Base-by-base conservation (phyloP, 2,797 vertebrate species). In the Danionella dracula region DNA sequence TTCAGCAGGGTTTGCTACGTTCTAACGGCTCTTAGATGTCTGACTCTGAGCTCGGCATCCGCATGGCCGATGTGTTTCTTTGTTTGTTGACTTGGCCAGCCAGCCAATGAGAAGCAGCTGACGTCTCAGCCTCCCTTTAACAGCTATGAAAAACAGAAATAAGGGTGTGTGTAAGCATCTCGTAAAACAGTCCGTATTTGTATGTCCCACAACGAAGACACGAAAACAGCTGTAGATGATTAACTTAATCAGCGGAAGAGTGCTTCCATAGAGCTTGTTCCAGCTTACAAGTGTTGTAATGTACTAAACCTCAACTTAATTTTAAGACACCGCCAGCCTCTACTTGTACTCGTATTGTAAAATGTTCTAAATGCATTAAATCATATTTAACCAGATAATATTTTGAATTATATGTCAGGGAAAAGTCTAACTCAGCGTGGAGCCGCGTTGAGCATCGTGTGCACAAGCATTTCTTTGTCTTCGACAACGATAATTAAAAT, bases 381-480 rank as follows among this genome's bases (percentile, higher is more conserved):
- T n/a, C n/a, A n/a, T n/a, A n/a, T n/a, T n/a, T n/a, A n/a, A n/a
- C n/a, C n/a, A n/a, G n/a, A n/a, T n/a, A n/a, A n/a, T n/a, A n/a
- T n/a, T n/a, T n/a, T n/a, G n/a, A n/a, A n/a, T n/a, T n/a, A n/a
- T n/a, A n/a, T n/a, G n/a, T n/a, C n/a, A n/a, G n/a, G n/a, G n/a
- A n/a, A n/a, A n/a, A n/a, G n/a, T n/a, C n/a, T n/a, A n/a, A n/a
- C n/a, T n/a, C n/a, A n/a, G n/a, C n/a, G n/a, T n/a, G n/a, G n/a
- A n/a, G n/a, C n/a, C n/a, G n/a, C n/a, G n/a, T n/a, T n/a, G n/a
- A n/a, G n/a, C n/a, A n/a, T 5, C 8, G 32, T 20, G 7, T 2
- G 12, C 11, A 10, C 21, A n/a, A 21, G 16, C 23, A 34, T 20
- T 57, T 32, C 53, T 66, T 66, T 66, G 64, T 66, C 8, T 57